These are phyloP conservation scores for Theristicus caerulescens DNA, from an alignment of 2,113 vertebrate species.

Conservation along the genomic window DNA sequence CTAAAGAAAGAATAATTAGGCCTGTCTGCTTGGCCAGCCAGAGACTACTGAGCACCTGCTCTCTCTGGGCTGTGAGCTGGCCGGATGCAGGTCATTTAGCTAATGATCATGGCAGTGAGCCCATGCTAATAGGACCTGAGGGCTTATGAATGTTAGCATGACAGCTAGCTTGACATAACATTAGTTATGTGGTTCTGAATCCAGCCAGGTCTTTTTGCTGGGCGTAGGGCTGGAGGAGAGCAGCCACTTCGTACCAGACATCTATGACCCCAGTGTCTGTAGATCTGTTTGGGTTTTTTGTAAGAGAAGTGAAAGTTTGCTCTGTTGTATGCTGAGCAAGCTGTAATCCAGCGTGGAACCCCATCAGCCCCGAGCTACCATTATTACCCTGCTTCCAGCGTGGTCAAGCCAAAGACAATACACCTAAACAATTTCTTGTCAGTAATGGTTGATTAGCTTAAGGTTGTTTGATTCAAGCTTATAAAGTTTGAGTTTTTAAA, in stretches of 20 bases:
- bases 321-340: not conserved
- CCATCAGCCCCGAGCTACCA: fast-evolving
- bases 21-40: not conserved
- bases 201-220: not conserved
- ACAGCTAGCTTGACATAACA: not conserved
- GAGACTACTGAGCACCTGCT: conserved; percentile 26
- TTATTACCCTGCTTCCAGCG: fast-evolving
- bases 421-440: not conserved
- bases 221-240: not conserved
- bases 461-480: not conserved
- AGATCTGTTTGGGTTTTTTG: not conserved
- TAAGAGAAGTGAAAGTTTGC: not conserved
- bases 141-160: not conserved
- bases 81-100: conserved; percentile 35
- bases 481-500: not conserved
- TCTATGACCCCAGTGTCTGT: fast-evolving
- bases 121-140: conserved; percentile 5
- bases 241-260: not conserved
- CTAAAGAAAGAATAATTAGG: not conserved
- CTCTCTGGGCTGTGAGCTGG: not conserved
- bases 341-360: not conserved
- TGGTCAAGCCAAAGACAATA: not conserved
- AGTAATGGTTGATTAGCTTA: not conserved
- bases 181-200: not conserved
- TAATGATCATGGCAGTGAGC: conserved; percentile 43